phyloP scores from a whole-genome alignment of 2,113 vertebrate species.

The Gorsachius goisagi region DNA sequence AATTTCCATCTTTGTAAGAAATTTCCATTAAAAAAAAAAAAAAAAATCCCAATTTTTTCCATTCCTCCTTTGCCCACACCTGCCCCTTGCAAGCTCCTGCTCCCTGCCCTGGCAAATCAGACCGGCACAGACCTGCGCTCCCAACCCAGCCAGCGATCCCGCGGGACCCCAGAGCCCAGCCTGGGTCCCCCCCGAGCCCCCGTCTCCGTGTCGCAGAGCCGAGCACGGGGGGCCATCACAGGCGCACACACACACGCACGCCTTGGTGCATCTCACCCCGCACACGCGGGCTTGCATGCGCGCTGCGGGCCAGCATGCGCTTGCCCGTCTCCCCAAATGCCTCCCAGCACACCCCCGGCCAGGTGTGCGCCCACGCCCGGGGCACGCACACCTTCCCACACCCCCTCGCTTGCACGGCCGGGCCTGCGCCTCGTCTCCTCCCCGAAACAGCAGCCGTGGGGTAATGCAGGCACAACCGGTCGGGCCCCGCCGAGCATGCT shows the following conservation, averaged over 20 bases:
- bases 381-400: background rate
- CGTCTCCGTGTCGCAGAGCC: fast-evolving
- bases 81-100: background rate
- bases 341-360: background rate
- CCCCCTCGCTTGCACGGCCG: background rate
- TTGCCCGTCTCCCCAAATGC: background rate
- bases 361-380: background rate
- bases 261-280: background rate
- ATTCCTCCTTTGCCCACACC: background rate
- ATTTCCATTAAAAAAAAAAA: background rate
- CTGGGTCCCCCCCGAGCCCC: background rate
- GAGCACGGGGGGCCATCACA: fast-evolving
- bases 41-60: background rate
- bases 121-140: background rate
- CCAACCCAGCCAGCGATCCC: background rate
- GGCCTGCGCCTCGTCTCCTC: background rate
- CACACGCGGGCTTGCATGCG: background rate
- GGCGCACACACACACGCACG: too few species aligned
- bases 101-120: background rate
- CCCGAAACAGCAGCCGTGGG: background rate
- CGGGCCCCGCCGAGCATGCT: background rate
- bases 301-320: background rate
- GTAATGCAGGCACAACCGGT: background rate
- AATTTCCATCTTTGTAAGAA: background rate
- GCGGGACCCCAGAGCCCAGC: background rate